Conservation (phyloP, 2,888 invertebrate species). For the Rhagophthalmus giganteus region DNA sequence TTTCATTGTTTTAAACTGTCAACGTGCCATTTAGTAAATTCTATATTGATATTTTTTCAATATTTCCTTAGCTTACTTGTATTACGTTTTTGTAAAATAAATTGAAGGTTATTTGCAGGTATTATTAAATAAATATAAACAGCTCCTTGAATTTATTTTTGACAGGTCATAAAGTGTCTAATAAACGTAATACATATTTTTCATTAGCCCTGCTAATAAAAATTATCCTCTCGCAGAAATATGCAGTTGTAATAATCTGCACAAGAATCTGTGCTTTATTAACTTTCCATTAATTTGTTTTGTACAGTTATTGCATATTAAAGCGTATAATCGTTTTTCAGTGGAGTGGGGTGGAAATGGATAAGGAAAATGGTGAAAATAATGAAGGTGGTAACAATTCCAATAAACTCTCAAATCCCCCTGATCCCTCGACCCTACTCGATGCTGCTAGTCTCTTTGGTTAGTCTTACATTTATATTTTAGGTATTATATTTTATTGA, state of each 20-base stretch:
- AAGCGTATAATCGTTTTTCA: slow-evolving; percentile 27
- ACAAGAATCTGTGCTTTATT: not conserved
- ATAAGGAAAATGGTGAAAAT: slow-evolving; percentile 78
- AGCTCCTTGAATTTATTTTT: slow-evolving; percentile 22
- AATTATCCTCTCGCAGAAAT: no score
- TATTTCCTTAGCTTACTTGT: slow-evolving; percentile 11
- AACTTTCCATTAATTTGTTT: not conserved
- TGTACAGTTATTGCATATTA: not conserved
- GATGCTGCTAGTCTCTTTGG: slow-evolving; percentile 69
- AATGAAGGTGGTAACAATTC: slow-evolving; percentile 62
- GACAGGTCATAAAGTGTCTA: slow-evolving; percentile 22
- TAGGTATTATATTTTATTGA: slow-evolving; percentile 2
- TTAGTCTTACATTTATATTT: slow-evolving; percentile 14
- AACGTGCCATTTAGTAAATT: no score
- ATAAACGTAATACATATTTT: slow-evolving; percentile 2
- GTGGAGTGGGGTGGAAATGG: slow-evolving; percentile 62
- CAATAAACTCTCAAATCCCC: slow-evolving; percentile 53
- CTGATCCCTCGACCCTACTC: slow-evolving; percentile 70
- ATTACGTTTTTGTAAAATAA: slow-evolving; percentile 11
- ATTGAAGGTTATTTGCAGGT: slow-evolving; percentile 10
- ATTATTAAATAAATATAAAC: slow-evolving; percentile 11
- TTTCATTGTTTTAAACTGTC: no score
- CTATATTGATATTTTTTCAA: no score
- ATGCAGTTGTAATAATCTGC: no score
- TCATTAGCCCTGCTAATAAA: no score